These are phyloP conservation scores for Calephelis nemesis DNA, from an alignment of 1,140 invertebrate genomes.

Conservation along the genomic window DNA sequence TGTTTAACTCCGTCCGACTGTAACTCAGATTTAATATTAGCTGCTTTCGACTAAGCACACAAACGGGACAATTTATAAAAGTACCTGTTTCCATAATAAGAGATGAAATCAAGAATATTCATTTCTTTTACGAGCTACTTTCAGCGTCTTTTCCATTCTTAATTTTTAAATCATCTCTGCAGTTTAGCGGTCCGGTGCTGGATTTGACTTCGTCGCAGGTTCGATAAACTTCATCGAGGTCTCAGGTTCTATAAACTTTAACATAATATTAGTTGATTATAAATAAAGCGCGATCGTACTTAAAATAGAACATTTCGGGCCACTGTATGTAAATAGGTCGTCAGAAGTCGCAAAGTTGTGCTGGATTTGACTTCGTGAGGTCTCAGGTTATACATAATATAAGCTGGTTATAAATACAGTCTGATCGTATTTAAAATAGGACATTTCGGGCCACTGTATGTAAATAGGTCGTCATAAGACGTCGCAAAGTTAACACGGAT, in stretches of 20 bases:
- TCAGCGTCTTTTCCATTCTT: too few relatives aligned
- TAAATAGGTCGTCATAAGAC: conserved; percentile 31
- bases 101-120: conserved; percentile 31
- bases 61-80: conserved; percentile 24
- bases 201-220: too few relatives aligned
- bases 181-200: too few relatives aligned
- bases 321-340: conserved; percentile 21
- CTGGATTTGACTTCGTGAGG: too few relatives aligned
- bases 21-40: conserved; percentile 50
- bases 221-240: too few relatives aligned
- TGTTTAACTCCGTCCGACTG: conserved; percentile 48
- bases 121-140: conserved; percentile 15
- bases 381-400: not conserved
- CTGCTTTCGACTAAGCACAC: conserved; percentile 34
- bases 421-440: conserved; percentile 21
- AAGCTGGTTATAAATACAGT: not conserved
- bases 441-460: conserved; percentile 13
- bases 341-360: conserved; percentile 42
- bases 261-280: not conserved
- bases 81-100: conserved; percentile 22
- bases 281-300: conserved; percentile 4
- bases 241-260: not conserved
- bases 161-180: too few relatives aligned
- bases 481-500: conserved; percentile 44
- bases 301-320: conserved; percentile 18